These are phyloP conservation scores for Epicauta chinensis DNA, from an alignment of 1,140 invertebrate species.

Conservation along the genomic window DNA sequence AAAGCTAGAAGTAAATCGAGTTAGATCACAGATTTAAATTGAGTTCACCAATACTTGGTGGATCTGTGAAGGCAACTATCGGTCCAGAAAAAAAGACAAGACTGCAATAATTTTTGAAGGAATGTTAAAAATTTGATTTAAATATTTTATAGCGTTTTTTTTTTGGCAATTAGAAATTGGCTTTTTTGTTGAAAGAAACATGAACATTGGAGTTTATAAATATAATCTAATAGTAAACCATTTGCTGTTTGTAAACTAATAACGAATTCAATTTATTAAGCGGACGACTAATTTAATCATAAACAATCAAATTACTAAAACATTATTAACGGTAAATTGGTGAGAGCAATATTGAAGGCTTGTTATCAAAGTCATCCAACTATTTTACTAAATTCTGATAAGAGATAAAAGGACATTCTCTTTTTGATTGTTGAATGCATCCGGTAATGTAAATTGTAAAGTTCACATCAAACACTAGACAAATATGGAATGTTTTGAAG, in stretches of 20 bases:
- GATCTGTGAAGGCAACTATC: background rate
- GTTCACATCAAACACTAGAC: too few species aligned
- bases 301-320: conserved; percentile 16
- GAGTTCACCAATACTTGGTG: background rate
- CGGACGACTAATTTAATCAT: conserved; percentile 16
- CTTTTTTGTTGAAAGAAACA: background rate
- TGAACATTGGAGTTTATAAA: background rate
- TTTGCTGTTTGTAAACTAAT: conserved; percentile 15
- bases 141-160: too few species aligned
- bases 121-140: too few species aligned
- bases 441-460: too few species aligned
- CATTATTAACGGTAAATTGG: conserved; percentile 17
- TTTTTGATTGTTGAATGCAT: too few species aligned
- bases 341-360: conserved; percentile 11
- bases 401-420: background rate
- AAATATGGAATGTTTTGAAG: too few species aligned
- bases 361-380: conserved; percentile 10
- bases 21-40: conserved; percentile 4
- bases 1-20: too few species aligned
- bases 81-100: too few species aligned
- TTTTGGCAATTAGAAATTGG: too few species aligned
- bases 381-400: conserved; percentile 11
- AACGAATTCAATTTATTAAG: conserved; percentile 17
- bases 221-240: conserved; percentile 10
- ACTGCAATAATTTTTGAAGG: too few species aligned